Conservation (phyloP, 2,888 invertebrate species). For the Aspidiotus rigidus region DNA sequence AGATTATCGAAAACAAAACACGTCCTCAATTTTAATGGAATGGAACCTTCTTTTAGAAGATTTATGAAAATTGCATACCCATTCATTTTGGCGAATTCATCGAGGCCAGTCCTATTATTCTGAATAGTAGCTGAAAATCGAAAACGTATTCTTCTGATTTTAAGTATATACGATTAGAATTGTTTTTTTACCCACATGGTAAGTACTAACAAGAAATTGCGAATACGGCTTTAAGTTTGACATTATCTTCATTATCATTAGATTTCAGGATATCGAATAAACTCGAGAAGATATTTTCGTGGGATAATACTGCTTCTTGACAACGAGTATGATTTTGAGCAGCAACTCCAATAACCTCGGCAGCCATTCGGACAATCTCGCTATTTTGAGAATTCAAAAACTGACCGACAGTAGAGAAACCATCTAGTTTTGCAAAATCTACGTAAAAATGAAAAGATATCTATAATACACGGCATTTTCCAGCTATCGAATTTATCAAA, state of each 20-base stretch:
- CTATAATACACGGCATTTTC: too few relatives aligned
- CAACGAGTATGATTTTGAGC: slow-evolving; percentile 24
- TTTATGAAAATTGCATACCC: slow-evolving; percentile 16
- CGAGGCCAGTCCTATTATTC: slow-evolving; percentile 22
- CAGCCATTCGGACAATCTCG: slow-evolving; percentile 19
- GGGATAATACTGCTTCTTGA: slow-evolving; percentile 17
- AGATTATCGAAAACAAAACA: slow-evolving; percentile 26
- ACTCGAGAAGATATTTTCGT: slow-evolving; percentile 18
- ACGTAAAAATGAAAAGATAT: not conserved
- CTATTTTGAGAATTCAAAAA: slow-evolving; percentile 11
- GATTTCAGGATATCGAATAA: slow-evolving; percentile 16
- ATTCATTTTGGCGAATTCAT: slow-evolving; percentile 25
- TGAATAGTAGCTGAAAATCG: slow-evolving; percentile 14
- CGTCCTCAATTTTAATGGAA: slow-evolving; percentile 22
- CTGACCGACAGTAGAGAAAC: slow-evolving; percentile 11
- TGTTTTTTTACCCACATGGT: not conserved
- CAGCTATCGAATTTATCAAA: too few relatives aligned
- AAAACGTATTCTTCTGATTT: not conserved
- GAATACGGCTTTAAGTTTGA: slow-evolving; percentile 25
- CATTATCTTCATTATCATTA: slow-evolving; percentile 5
- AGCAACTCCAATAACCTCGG: slow-evolving; percentile 26
- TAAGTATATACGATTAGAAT: too few relatives aligned
- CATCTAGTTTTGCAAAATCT: slow-evolving; percentile 23
- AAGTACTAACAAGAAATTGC: slow-evolving; percentile 22
- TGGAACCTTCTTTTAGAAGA: slow-evolving; percentile 17